These are phyloP conservation scores for Amphiura filiformis DNA, from an alignment of 35 echinoderm and acorn worm genomes.

Conservation along the genomic window DNA sequence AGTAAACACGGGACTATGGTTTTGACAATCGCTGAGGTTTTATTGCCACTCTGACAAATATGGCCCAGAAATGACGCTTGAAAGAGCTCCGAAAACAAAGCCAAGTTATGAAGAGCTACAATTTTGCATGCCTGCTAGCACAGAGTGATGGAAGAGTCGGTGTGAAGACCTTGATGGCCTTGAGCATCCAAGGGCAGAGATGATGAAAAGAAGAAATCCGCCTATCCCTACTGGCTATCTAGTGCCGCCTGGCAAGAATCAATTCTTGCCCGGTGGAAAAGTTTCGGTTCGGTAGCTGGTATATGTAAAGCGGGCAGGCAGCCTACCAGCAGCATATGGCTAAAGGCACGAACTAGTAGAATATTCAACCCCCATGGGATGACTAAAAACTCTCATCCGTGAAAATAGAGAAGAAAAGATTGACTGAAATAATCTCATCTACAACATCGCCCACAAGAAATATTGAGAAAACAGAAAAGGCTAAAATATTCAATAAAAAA, in stretches of 20 bases:
- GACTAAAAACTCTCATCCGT: background rate
- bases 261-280: background rate
- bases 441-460: background rate
- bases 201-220: background rate
- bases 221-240: background rate
- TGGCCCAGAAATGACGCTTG: slow-evolving; percentile 1
- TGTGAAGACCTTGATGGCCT: background rate
- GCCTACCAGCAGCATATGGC: background rate
- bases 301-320: background rate
- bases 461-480: background rate
- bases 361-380: background rate
- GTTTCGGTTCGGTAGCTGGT: background rate
- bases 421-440: slow-evolving; percentile 8
- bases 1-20: background rate
- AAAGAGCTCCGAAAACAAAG: background rate
- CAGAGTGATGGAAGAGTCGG: background rate
- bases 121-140: background rate
- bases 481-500: background rate
- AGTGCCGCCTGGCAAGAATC: background rate
- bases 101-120: background rate
- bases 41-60: background rate
- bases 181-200: background rate
- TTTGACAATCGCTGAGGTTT: background rate
- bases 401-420: slow-evolving; percentile 4
- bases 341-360: background rate